phyloP scores from a whole-genome alignment of 2,797 vertebrate genomes.

The Eurystomus glaucurus region DNA sequence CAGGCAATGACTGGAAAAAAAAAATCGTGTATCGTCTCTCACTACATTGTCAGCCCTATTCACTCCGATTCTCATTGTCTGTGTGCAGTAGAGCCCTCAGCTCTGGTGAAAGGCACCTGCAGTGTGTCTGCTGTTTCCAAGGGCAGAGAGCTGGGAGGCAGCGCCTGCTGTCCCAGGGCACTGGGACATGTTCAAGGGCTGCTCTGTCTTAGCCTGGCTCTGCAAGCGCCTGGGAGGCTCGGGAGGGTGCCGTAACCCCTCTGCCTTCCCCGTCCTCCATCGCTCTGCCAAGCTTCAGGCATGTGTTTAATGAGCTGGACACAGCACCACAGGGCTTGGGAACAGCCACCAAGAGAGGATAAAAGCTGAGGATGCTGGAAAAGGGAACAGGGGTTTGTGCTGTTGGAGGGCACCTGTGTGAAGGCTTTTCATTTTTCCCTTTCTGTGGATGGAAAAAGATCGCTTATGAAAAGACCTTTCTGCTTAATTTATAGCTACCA shows the following conservation, averaged over 20 bases:
- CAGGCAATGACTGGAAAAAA: slow-evolving; percentile 33
- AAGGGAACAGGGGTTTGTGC: not conserved
- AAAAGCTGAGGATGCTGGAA: not conserved
- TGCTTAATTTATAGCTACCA: not conserved
- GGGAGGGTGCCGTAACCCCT: not conserved
- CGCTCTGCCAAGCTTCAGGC: not conserved
- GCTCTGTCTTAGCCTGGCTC: not conserved
- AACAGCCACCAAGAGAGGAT: not conserved
- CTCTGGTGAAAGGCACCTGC: not conserved
- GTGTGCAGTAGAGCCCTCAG: not conserved
- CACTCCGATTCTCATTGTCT: not conserved
- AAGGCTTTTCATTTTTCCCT: not conserved
- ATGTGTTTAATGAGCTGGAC: not conserved
- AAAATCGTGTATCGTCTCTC: not conserved
- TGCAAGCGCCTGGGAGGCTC: not conserved
- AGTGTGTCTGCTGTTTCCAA: not conserved
- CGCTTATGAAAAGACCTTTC: not conserved
- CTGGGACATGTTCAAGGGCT: not conserved
- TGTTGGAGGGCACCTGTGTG: not conserved
- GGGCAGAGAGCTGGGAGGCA: not conserved
- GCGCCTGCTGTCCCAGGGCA: not conserved
- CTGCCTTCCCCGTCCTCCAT: fast-evolving
- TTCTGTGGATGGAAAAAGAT: not conserved
- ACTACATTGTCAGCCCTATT: slow-evolving; percentile 38
- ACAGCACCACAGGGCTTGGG: fast-evolving